phyloP scores from a whole-genome alignment of 2,113 vertebrate genomes.

The Melozone crissalis region DNA sequence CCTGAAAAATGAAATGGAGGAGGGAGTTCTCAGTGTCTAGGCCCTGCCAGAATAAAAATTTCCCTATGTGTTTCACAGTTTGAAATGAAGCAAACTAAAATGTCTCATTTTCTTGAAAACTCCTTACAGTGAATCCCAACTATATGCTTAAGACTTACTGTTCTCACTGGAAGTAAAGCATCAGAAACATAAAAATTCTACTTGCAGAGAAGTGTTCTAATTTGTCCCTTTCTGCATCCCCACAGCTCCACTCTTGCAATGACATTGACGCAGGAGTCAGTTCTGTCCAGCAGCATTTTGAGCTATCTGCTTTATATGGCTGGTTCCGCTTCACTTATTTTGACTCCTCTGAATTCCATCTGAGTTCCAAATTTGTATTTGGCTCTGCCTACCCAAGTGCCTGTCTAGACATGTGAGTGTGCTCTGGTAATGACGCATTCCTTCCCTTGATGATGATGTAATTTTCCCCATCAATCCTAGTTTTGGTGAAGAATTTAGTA shows the following conservation, averaged over 20 bases:
- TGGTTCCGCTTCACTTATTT: conserved; percentile 51
- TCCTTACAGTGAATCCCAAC: not conserved
- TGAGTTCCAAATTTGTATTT: conserved; percentile 43
- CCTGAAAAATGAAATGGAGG: not conserved
- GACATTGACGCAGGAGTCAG: conserved; percentile 14
- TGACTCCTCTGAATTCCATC: conserved; percentile 42
- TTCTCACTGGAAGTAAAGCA: not conserved
- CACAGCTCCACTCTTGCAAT: not conserved
- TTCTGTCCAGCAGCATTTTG: conserved; percentile 41
- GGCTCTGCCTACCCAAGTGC: not conserved
- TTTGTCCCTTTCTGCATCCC: conserved; percentile 3
- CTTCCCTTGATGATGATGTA: not conserved
- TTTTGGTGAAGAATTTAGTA: conserved; percentile 40
- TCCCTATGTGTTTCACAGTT: not conserved
- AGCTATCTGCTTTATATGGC: conserved; percentile 36
- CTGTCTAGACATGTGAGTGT: conserved; percentile 11
- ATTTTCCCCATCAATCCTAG: not conserved
- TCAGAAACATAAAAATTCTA: not conserved
- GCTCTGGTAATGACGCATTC: not conserved
- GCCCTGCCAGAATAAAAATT: not conserved
- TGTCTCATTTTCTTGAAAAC: not conserved
- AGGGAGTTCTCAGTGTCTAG: not conserved
- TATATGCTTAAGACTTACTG: not conserved
- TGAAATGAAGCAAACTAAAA: not conserved
- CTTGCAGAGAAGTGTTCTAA: not conserved